Evolutionary conservation across 2,797 vertebrate genomes (phyloP), one percentile per base, ranked within the genome.

Genomic region (Melopsittacus undulatus): DNA sequence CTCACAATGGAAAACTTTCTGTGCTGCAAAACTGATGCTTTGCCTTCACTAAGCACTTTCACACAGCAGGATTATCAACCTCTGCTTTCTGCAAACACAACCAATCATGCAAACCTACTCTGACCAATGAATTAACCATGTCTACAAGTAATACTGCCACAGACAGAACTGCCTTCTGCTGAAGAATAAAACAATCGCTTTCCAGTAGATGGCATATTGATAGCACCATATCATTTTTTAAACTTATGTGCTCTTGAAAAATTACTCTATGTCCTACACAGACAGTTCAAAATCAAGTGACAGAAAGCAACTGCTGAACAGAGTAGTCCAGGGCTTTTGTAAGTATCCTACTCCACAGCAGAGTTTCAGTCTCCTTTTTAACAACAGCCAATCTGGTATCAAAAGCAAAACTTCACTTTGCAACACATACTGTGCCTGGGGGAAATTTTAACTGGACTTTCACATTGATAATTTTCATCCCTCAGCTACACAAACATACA

Each of bases 131-230:
- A 49, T 79, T 87, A 84, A 68, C 66, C 69, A n/a, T 8, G 34
- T 72, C 94, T 67, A 54, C 34, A 88, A 51, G 38, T 86, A 90
- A 48, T 18, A 48, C 40, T 78, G 51, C 32, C 62, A 34, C 18
- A 64, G 57, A 48, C 36, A 93, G 40, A 94, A 83, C 5, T 52
- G 22, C 62, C 73, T 95, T 80, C 83, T 95, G 57, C 54, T 87
- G 54, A 43, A 92, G 73, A 91, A 61, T 86, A 89, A 88, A 94
- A 48, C 18, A 72, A 64, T 85, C 40, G 86, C 67, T 73, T 91
- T 78, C 83, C 80, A 62, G 46, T 78, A 89, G 96, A 91, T 69
- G 89, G 64, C 78, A 92, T 42, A 51, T 67, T 62, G 59, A 89
- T 64, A 95, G 62, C 10, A 74, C 11, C 9, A 12, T 32, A 70